Evolutionary conservation across 2,888 invertebrate species (phyloP).

Genomic region (Lepidochitona cinerea): DNA sequence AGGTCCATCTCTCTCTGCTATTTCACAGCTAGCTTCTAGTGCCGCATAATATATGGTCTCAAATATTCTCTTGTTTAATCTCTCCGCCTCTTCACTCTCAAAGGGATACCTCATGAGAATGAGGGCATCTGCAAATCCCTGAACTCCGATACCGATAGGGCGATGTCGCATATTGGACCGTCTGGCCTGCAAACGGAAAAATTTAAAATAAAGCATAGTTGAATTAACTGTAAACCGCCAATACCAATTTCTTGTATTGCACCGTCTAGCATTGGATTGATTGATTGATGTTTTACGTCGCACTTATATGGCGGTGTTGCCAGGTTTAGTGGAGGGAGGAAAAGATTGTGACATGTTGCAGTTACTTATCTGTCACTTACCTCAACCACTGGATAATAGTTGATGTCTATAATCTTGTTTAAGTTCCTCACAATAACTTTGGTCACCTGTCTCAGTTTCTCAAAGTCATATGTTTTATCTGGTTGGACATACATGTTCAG

Average conservation of each 20-base stretch:
- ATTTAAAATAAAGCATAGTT: not conserved
- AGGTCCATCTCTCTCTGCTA: slow-evolving; percentile 86
- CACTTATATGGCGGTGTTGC: no score
- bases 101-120: slow-evolving; percentile 93
- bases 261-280: no score
- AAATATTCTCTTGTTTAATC: slow-evolving; percentile 95
- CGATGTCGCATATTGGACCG: slow-evolving; percentile 85
- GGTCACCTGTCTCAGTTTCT: slow-evolving; percentile 86
- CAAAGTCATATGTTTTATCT: slow-evolving; percentile 88
- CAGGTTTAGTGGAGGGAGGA: no score
- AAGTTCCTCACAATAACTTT: slow-evolving; percentile 92
- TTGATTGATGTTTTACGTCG: no score
- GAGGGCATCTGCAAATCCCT: slow-evolving; percentile 97
- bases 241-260: no score
- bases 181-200: slow-evolving; percentile 70
- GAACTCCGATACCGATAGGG: slow-evolving; percentile 89
- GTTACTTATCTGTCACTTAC: no score
- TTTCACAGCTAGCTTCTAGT: slow-evolving; percentile 93
- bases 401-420: slow-evolving; percentile 97
- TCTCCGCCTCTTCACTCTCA: slow-evolving; percentile 87
- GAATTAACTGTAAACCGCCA: no score
- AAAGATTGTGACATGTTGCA: no score
- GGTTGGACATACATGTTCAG: slow-evolving; percentile 91
- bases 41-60: slow-evolving; percentile 99
- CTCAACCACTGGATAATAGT: slow-evolving; percentile 95